Evolutionary conservation across 2,888 invertebrate genomes (phyloP), one percentile per base, ranked within the genome.

Genomic region (Drosophila kuntzei): DNA sequence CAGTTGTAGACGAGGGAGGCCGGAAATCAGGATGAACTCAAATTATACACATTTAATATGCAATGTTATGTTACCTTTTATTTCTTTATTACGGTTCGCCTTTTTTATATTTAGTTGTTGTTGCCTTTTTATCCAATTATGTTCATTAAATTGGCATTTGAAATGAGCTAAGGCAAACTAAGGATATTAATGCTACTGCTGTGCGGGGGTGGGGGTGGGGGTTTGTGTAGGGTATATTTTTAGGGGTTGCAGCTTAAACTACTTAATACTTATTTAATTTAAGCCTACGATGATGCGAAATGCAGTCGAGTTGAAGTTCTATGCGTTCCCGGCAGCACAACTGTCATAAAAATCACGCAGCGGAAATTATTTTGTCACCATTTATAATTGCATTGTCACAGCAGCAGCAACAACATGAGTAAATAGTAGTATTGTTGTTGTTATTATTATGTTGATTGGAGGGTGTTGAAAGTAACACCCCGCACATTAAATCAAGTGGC

Each of bases 341-440:
- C 90, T 90, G 90, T 90, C 90, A 90, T 90, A 90, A 90, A 90
- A 90, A 90, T 90, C 90, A 90, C 89, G 85, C 84, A 83, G 89
- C 89, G 90, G 89, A 90, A 90, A 90, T 90, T 90, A 90, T 90
- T 90, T 90, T 90, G 90, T 90, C 90, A 90, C 90, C 90, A 90
- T 90, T 90, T 90, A 90, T 90, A 90, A 90, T 90, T 90, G 90
- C 89, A 90, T 90, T 90, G 90, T 90, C 90, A 90, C 87, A 87
- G 76, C 79, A 82, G 65, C 61, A 63, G 57, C 66, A 71, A 37
- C 62, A 44, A 53, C 61, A 62, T 6, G 74, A 67, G 66, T 58
- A 53, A 58, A 29, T 61, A 44, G 44, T 57, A 39, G 37, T 58
- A 62, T 47, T 61, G 61, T n/a, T 58, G 43, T 16, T 78, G 55